Percentiles rank a stretch among this genome's conserved stretches.
phyloP scores from a whole-genome alignment of 2,888 invertebrate species.

The Bembecia ichneumoniformis region DNA sequence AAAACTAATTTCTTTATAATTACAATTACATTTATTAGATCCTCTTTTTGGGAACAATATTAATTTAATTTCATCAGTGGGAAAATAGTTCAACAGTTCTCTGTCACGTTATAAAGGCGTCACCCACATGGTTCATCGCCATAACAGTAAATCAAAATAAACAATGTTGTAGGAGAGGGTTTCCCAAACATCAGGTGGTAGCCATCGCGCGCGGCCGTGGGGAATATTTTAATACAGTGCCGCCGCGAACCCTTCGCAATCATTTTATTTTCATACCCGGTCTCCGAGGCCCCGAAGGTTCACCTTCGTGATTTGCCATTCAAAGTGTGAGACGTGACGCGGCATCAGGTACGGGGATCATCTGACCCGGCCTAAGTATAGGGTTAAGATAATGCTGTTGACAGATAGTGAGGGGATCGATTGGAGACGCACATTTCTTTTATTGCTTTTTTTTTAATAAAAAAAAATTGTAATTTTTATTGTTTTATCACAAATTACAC shows the following conservation, averaged over 20 bases:
- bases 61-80: no score
- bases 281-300: slow-evolving; percentile 62
- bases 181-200: slow-evolving; percentile 60
- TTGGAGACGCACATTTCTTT: slow-evolving; percentile 45
- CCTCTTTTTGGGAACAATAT: no score
- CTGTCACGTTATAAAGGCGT: background rate
- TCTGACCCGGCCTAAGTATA: slow-evolving; percentile 25
- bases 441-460: slow-evolving; percentile 9
- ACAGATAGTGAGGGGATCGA: slow-evolving; percentile 47
- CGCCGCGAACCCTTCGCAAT: slow-evolving; percentile 54
- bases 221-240: slow-evolving; percentile 65
- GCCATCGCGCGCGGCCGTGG: slow-evolving; percentile 33
- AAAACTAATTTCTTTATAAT: no score
- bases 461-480: no score
- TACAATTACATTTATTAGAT: no score
- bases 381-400: slow-evolving; percentile 60
- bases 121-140: background rate
- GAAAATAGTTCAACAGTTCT: background rate
- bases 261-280: slow-evolving; percentile 68
- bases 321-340: slow-evolving; percentile 56
- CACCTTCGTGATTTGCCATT: slow-evolving; percentile 69
- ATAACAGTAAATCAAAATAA: slow-evolving; percentile 40
- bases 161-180: slow-evolving; percentile 32
- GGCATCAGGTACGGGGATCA: slow-evolving; percentile 51
- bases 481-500: no score